These are phyloP conservation scores for Harpalus rubripes DNA, from an alignment of 2,888 invertebrate species.

Conservation along the genomic window DNA sequence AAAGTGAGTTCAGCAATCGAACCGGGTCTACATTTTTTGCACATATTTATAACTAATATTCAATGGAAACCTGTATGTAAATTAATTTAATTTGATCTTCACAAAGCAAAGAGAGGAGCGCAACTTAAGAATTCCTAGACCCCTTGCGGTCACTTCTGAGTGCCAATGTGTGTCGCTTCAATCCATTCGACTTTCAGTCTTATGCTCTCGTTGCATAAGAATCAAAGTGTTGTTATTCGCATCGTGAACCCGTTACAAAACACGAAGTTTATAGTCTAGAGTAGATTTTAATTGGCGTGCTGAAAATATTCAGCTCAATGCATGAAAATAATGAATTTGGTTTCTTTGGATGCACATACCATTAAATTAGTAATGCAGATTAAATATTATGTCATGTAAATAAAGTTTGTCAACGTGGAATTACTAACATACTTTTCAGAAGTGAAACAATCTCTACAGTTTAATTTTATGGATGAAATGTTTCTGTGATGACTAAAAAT, in stretches of 20 bases:
- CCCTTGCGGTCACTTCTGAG: constrained; percentile 42
- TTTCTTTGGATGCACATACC: constrained; percentile 18
- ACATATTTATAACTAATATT: neutral
- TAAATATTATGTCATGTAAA: constrained; percentile 33
- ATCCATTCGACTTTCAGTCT: constrained; percentile 22
- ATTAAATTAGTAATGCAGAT: constrained; percentile 31
- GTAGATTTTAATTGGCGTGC: constrained; percentile 52
- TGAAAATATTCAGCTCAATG: constrained; percentile 31
- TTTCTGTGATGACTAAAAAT: neutral
- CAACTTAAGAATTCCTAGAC: neutral
- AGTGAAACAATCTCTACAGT: neutral
- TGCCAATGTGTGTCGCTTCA: constrained; percentile 49
- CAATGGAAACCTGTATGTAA: neutral
- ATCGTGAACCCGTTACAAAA: constrained; percentile 49
- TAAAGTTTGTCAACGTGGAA: constrained; percentile 4
- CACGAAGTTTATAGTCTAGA: constrained; percentile 48
- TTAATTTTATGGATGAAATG: neutral
- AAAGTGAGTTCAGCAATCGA: too few species aligned
- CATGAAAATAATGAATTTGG: constrained; percentile 53
- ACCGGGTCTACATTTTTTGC: neutral
- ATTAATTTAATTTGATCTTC: neutral
- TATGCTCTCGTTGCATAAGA: constrained; percentile 43
- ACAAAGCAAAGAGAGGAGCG: neutral
- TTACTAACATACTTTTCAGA: constrained; percentile 6
- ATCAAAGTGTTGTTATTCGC: constrained; percentile 4